Evolutionary conservation across 2,797 vertebrate species (phyloP).

Genomic region (Botia kubotai): DNA sequence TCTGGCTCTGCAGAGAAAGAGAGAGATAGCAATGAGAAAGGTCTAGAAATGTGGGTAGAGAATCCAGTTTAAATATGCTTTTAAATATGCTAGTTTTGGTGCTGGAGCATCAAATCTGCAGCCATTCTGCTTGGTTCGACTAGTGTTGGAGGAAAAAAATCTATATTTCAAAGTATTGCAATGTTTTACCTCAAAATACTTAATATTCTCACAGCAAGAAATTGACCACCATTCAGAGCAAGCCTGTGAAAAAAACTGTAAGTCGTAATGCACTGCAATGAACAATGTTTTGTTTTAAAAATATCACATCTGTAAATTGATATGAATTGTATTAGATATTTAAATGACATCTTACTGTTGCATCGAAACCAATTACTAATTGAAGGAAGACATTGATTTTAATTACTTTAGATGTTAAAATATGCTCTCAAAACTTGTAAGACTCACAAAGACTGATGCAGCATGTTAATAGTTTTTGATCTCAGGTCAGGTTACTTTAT

Average conservation of each 20-base stretch:
- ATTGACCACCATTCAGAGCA: not conserved
- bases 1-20: conserved; percentile 40
- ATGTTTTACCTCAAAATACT: not conserved
- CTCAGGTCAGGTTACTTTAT: too few species aligned
- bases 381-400: not conserved
- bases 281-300: too few species aligned
- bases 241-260: not conserved
- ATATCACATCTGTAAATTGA: not conserved
- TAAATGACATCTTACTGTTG: not conserved
- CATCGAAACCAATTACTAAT: not conserved
- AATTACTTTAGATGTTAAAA: not conserved
- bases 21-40: conserved; percentile 14
- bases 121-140: not conserved
- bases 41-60: too few species aligned
- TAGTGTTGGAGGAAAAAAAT: not conserved
- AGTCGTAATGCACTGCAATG: too few species aligned
- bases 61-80: too few species aligned
- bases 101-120: not conserved
- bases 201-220: not conserved
- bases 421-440: not conserved
- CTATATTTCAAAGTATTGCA: not conserved
- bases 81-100: not conserved
- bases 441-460: not conserved
- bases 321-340: not conserved
- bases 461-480: not conserved